Percentiles rank a stretch among this genome's conserved stretches.
Evolutionary conservation across 2,888 invertebrate genomes (phyloP).

Genomic region (Rhagonycha fulva): DNA sequence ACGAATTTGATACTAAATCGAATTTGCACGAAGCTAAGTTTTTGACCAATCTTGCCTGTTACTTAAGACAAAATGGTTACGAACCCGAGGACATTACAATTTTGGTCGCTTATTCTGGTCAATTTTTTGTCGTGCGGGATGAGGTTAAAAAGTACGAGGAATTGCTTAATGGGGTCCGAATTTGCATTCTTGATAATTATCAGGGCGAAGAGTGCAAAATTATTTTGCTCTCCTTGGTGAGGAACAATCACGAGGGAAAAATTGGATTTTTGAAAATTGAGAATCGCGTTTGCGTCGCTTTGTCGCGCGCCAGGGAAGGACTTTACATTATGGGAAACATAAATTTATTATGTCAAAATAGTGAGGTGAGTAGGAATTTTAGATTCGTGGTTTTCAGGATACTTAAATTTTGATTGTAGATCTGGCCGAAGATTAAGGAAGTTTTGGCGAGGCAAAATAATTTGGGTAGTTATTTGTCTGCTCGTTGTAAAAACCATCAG

Average conservation of each 20-base stretch:
- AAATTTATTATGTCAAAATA: constrained; percentile 59
- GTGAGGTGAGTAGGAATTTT: constrained; percentile 43
- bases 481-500: constrained; percentile 60
- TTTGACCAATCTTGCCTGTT: constrained; percentile 63
- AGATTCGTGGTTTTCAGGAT: neutral
- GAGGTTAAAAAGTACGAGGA: constrained; percentile 46
- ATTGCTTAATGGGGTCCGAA: constrained; percentile 58
- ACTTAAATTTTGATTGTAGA: neutral
- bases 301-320: constrained; percentile 66
- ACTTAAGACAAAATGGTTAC: constrained; percentile 67
- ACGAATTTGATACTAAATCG: constrained; percentile 62
- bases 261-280: constrained; percentile 72
- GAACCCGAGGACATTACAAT: constrained; percentile 69
- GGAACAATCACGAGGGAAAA: constrained; percentile 68
- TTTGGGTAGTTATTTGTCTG: constrained; percentile 28
- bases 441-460: neutral
- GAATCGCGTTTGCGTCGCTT: constrained; percentile 61
- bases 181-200: constrained; percentile 76
- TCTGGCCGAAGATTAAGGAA: neutral
- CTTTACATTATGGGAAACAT: constrained; percentile 78
- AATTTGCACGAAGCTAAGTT: constrained; percentile 70
- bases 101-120: constrained; percentile 73
- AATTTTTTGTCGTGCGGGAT: constrained; percentile 63
- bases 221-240: constrained; percentile 77
- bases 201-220: constrained; percentile 83